These are phyloP conservation scores for Holotrichia oblita DNA, from an alignment of 1,140 invertebrate genomes.

Conservation along the genomic window DNA sequence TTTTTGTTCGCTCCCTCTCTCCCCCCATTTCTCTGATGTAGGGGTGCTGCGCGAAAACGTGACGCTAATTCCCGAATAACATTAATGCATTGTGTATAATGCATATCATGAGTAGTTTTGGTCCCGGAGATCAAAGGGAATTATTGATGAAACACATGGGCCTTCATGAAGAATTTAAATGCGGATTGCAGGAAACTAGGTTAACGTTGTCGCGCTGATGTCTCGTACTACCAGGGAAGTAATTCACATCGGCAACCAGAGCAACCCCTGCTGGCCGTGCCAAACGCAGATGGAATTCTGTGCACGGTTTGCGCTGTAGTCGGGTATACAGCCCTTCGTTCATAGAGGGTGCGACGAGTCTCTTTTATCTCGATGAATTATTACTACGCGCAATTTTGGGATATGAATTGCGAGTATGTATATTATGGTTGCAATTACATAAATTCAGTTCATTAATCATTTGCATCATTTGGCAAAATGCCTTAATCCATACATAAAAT, in stretches of 20 bases:
- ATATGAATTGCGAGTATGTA: background rate
- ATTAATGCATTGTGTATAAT: constrained; percentile 44
- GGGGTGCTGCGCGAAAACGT: constrained; percentile 22
- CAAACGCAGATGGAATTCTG: background rate
- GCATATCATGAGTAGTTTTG: constrained; percentile 51
- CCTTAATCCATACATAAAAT: too few species aligned
- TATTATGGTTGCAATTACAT: background rate
- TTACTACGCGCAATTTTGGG: background rate
- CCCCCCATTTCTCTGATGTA: background rate
- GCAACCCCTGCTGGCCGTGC: background rate
- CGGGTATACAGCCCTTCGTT: background rate
- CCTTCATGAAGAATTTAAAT: constrained; percentile 23
- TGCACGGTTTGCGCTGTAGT: background rate
- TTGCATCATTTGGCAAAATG: background rate
- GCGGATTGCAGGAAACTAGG: constrained; percentile 29
- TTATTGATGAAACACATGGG: constrained; percentile 50
- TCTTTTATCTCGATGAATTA: background rate
- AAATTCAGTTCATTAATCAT: background rate
- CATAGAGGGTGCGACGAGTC: constrained; percentile 33
- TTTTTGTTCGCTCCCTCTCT: background rate
- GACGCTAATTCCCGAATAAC: constrained; percentile 30
- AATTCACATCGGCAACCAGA: background rate
- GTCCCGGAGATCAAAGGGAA: constrained; percentile 55
- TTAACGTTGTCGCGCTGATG: background rate
- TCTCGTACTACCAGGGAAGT: background rate